These are phyloP conservation scores for Malaclemys terrapin DNA, from an alignment of 2,113 vertebrate genomes.

Conservation along the genomic window DNA sequence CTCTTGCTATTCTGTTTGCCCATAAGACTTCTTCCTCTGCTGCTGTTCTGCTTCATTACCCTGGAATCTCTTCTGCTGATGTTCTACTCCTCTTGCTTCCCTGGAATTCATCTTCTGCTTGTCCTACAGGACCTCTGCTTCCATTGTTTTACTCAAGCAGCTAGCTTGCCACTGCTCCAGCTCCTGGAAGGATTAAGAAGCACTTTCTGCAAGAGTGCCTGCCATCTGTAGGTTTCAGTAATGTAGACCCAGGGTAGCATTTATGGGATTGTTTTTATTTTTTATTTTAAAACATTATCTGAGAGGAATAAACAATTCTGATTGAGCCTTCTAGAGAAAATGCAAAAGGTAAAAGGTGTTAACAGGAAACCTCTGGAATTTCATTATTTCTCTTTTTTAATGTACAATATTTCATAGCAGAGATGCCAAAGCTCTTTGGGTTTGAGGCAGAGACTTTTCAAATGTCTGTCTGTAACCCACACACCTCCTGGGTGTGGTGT, in stretches of 20 bases:
- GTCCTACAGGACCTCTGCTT: constrained; percentile 71
- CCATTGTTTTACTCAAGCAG: constrained; percentile 1
- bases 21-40: constrained; percentile 8
- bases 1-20: constrained; percentile 35
- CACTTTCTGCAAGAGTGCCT: constrained; percentile 56
- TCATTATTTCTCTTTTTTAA: constrained; percentile 27
- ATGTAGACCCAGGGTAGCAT: constrained; percentile 23
- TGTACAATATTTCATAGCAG: not conserved
- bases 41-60: constrained; percentile 55
- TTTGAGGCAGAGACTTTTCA: not conserved
- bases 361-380: constrained; percentile 6
- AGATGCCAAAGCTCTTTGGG: not conserved
- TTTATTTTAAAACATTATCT: constrained; percentile 63
- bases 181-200: constrained; percentile 42
- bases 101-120: constrained; percentile 58
- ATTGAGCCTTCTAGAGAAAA: constrained; percentile 55
- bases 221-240: constrained; percentile 44
- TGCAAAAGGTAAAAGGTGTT: constrained; percentile 30
- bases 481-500: too few relatives aligned
- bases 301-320: constrained; percentile 48
- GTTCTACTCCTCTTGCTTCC: constrained; percentile 40
- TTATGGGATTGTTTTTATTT: constrained; percentile 42
- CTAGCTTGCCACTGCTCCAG: constrained; percentile 26
- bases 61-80: constrained; percentile 40
- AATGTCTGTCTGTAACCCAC: not conserved